These are phyloP conservation scores for Hydractinia echinata DNA, from an alignment of 30 jellyfish, hydroid and myxozoan species.

Conservation along the genomic window DNA sequence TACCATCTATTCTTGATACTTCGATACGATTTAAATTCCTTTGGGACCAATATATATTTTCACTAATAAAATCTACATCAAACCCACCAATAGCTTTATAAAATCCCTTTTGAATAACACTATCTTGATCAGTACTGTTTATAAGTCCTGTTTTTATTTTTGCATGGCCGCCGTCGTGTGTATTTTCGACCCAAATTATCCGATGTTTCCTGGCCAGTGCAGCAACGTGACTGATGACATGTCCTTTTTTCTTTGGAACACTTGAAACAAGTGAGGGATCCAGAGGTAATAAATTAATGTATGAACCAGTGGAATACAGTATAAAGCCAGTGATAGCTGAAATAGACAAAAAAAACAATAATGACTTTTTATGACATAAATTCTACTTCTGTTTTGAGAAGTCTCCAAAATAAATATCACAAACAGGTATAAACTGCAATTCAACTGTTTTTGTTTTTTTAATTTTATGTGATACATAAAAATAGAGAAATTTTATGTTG, in stretches of 20 bases:
- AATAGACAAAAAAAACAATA: neutral
- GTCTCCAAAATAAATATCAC: too few species aligned
- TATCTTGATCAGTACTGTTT: constrained; percentile 51
- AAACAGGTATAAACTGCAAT: too few species aligned
- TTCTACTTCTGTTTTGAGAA: too few species aligned
- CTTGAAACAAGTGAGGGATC: constrained; percentile 15
- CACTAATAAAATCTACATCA: constrained; percentile 79
- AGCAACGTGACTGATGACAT: constrained; percentile 3
- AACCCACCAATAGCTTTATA: constrained; percentile 52
- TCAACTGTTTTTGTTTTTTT: too few species aligned
- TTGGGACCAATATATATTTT: constrained; percentile 83
- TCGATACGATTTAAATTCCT: constrained; percentile 58
- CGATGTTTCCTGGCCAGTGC: neutral
- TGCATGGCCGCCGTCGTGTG: constrained; percentile 9
- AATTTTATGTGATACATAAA: too few species aligned
- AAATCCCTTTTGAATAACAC: constrained; percentile 41
- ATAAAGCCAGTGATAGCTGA: constrained; percentile 14
- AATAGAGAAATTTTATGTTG: too few species aligned
- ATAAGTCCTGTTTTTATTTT: constrained; percentile 57
- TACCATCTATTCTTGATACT: constrained; percentile 77
- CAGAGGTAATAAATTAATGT: constrained; percentile 9
- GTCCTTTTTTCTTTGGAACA: neutral
- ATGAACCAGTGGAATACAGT: constrained; percentile 1
- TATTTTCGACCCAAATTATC: constrained; percentile 21
- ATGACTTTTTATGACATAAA: too few species aligned